Base-by-base conservation (phyloP, 2,888 invertebrate genomes). In the Pristionchus mayeri region DNA sequence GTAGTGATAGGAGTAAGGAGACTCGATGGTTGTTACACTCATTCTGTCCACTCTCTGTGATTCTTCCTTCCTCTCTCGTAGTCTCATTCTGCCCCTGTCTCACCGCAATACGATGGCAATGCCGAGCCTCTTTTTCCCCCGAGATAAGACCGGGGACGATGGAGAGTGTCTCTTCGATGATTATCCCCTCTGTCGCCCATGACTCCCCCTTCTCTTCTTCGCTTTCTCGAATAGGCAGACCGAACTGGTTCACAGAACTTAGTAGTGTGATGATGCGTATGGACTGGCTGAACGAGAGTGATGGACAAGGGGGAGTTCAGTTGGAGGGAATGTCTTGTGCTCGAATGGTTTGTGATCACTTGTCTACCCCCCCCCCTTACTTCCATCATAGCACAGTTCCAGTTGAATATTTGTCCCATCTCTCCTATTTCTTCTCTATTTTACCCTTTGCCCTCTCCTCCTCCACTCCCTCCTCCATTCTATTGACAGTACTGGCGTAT, bases 401-500 rank as follows among this genome's bases (percentile, higher is more conserved):
- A 71, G 71, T 71, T 78, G 78, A 78, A 50, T 48, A 78, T 78
- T 78, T 52, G 78, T 50, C 40, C 30, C 50, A 76, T 48, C 48
- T 40, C 71, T 40, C 24, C 71, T 71, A 71, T 71, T 48, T 57
- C 80, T 57, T 54, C 80, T 80, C 80, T 80, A 37, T 80, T 80
- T 80, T 52, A 52, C 54, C 40, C 48, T 40, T 52, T 57, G 52
- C 57, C 34, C 71, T 71, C 71, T 37, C 67, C 30, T 34, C 21
- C 34, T n/a, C 44, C 40, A 44, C 44, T 37, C 79, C 37, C n/a
- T 37, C 37, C 80, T 80, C 52, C 16, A 57, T 13, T 80, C 80
- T 80, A 80, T 80, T 80, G 80, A 80, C 80, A 57, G 54, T 57
- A 54, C 52, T 78, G 48, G 50, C 50, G 76, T 78, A 78, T 78